Evolutionary conservation across 2,113 vertebrate genomes (phyloP), one percentile per base, ranked within the genome.

Genomic region (Macaca nemestrina): DNA sequence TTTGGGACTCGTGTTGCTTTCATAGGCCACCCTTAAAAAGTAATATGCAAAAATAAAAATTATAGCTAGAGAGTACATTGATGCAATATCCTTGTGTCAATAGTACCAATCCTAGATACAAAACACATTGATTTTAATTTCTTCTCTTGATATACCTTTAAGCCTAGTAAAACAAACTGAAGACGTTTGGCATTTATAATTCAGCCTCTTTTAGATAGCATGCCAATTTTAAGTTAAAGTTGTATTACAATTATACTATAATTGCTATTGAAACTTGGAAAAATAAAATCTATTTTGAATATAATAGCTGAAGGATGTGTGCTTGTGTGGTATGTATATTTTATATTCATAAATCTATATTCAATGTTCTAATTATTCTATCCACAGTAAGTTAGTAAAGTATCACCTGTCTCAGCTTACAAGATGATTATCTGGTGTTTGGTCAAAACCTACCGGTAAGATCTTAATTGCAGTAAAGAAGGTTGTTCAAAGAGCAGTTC

Each of bases 91-190:
- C 27, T 57, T 79, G 76, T 59, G 1, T 43, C 73, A 82, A 87
- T 82, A 76, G 40, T 35, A 43, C 3, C 5, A 57, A 48, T 76
- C 6, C 25, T 87, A 32, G 38, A 72, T 76, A 32, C 55, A 92
- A 97, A 79, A 50, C 50, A 59, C 23, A 93, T 35, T 68, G 2
- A 64, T 87, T 96, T 90, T 87, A 10, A 72, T n/a, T 94, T 93
- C 72, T 93, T 75, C 38, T 96, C 5, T 59, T 92, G 2, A 59
- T 48, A 83, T 45, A 8, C 6, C 5, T 96, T 3, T 64, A 95
- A 92, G 16, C 32, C 25, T 85, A 12, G 4, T 75, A 55, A 89
- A 3, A 80, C 57, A 64, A 12, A 50, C 20, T 38, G 35, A 18
- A 57, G 13, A 83, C 8, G 72, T 90, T n/a, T 52, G 7, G 38